A percentile compares a stretch with the other conserved stretches of the same genome.
These are phyloP conservation scores for Enchytraeus crypticus DNA, from an alignment of 2,888 invertebrate species.

Conservation along the genomic window DNA sequence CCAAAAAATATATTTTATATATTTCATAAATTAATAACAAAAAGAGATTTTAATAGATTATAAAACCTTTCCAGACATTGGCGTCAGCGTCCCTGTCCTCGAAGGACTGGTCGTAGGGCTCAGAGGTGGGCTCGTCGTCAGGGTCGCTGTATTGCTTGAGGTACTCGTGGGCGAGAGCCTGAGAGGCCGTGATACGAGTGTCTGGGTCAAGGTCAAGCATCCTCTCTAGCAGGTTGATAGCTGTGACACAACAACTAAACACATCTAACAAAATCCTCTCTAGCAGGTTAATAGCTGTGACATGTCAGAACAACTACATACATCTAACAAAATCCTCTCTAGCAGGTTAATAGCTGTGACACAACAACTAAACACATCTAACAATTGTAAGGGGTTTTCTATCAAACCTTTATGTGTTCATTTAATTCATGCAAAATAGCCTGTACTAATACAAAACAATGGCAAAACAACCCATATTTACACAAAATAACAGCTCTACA, in stretches of 20 bases:
- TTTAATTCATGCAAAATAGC: too few species aligned
- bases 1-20: too few species aligned
- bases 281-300: conserved; percentile 74
- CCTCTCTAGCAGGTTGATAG: conserved; percentile 83
- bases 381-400: too few species aligned
- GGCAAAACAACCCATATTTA: too few species aligned
- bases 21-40: too few species aligned
- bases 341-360: conserved; percentile 74
- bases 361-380: background rate
- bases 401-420: too few species aligned
- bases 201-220: conserved; percentile 96
- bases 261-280: too few species aligned
- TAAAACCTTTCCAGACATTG: conserved; percentile 26
- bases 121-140: conserved; percentile 66
- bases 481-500: too few species aligned
- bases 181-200: conserved; percentile 72
- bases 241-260: conserved; percentile 45
- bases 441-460: too few species aligned
- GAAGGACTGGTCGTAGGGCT: conserved; percentile 27
- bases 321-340: too few species aligned
- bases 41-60: too few species aligned
- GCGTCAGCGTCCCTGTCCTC: conserved; percentile 28
- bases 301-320: background rate
- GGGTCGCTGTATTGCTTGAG: conserved; percentile 67
- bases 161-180: conserved; percentile 82